Conservation (phyloP, 1,140 invertebrate genomes). For the Brachionus koreanus region DNA sequence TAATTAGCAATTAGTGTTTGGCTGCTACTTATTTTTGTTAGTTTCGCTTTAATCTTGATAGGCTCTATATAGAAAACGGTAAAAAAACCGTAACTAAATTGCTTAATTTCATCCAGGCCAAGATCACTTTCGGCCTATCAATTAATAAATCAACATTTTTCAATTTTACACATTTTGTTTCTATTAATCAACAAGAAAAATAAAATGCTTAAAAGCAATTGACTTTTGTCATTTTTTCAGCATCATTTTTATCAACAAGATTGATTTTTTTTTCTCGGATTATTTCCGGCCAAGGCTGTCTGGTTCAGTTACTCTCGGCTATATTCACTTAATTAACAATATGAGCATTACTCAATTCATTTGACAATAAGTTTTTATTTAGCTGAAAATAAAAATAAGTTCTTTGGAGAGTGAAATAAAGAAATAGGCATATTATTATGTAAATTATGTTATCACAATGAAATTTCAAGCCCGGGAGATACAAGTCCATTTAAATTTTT, state of each 20-base stretch:
- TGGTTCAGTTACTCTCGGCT: too few species aligned
- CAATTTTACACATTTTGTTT: neutral
- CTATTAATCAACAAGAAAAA: neutral
- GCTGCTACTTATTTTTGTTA: slow-evolving; percentile 3
- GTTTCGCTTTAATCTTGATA: slow-evolving; percentile 2
- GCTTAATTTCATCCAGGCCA: neutral
- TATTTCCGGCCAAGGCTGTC: too few species aligned
- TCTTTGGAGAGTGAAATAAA: neutral
- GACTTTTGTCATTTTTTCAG: neutral
- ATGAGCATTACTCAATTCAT: neutral
- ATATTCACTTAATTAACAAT: neutral
- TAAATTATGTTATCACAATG: neutral
- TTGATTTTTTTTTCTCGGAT: too few species aligned
- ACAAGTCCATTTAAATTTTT: neutral
- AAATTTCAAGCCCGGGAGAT: neutral
- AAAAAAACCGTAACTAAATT: slow-evolving; percentile 15
- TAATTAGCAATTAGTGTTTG: slow-evolving; percentile 23
- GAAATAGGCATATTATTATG: neutral
- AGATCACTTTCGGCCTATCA: neutral
- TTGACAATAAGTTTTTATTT: slow-evolving; percentile 11
- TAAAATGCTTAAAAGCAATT: neutral
- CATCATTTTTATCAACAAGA: too few species aligned
- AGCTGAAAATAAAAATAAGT: neutral
- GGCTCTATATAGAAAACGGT: neutral
- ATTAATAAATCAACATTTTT: neutral